These are phyloP conservation scores for Acleris emargana DNA, from an alignment of 2,888 invertebrate genomes.

Conservation along the genomic window DNA sequence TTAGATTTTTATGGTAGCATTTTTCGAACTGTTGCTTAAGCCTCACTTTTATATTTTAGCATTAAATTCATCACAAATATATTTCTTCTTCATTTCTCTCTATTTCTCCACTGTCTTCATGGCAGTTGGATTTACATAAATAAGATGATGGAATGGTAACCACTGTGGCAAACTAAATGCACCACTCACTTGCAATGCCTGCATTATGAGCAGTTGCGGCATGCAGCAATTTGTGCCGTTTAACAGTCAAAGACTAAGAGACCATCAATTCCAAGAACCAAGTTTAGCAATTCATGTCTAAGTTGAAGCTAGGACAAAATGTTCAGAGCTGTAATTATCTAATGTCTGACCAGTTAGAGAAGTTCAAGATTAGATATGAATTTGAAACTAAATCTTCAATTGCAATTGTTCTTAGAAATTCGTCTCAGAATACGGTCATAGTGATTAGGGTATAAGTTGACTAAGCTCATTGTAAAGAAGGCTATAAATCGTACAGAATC, in stretches of 20 bases:
- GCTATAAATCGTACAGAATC: no score
- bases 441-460: conserved; percentile 1
- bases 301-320: conserved; percentile 30
- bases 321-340: conserved; percentile 35
- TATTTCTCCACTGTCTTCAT: no score
- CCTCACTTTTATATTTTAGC: no score
- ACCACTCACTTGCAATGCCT: background rate
- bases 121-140: no score
- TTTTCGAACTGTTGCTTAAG: no score
- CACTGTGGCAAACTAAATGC: background rate
- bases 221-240: conserved; percentile 10
- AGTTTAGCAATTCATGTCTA: conserved; percentile 31
- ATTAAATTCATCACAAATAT: no score
- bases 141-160: no score
- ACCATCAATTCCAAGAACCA: conserved; percentile 26
- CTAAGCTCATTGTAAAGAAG: no score
- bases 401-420: conserved; percentile 20
- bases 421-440: background rate
- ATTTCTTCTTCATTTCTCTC: no score
- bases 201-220: background rate
- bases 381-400: conserved; percentile 26
- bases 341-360: conserved; percentile 19
- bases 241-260: conserved; percentile 22
- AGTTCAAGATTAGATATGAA: conserved; percentile 30
- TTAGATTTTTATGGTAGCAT: no score